Evolutionary conservation across 2,113 vertebrate genomes (phyloP), one percentile per base, ranked within the genome.

Genomic region (Aegypius monachus): DNA sequence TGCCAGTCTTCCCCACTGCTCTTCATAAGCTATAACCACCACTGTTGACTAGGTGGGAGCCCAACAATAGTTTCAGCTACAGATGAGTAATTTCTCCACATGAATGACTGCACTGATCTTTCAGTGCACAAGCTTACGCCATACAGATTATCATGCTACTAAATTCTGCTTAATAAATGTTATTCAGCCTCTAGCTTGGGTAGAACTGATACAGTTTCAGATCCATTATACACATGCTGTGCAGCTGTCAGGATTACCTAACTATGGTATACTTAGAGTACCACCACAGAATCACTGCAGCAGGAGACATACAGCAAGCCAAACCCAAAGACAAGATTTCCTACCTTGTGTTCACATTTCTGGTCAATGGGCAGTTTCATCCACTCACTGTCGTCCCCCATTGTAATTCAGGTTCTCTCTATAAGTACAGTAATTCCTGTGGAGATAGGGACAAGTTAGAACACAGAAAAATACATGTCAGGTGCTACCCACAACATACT

Each of bases 261-360:
- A 31, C 62, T 47, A 67, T 1, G 36, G 31, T 10, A 10, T 36
- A 77, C 38, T 59, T 21, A 52, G 9, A 66, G 26, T 11, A 95
- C 9, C 5, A 40, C 21, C 47, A 77, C 26, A 72, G 77, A 93
- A 80, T 36, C 31, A 74, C 19, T 7, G 31, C 52, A 71, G 26
- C 55, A 59, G 29, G 23, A 86, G 1, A 42, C 0, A 45, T 0
- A 8, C 4, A 80, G 23, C 36, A 65, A 75, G 36, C 22, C 77
- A 92, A 66, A 80, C 3, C 19, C 50, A 71, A 68, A 32, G 11
- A 18, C 29, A 92, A 47, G 48, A 47, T 13, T 65, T 75, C 97
- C 98, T 97, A 99, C 99, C 99, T 99, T 99, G 92, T 99, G 99
- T 98, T 99, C 99, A 98, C 99, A 99, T 98, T 99, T 99, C 97